Evolutionary conservation across 2,888 invertebrate genomes (phyloP), one percentile per base, ranked within the genome.

Genomic region (Torymus aiolomorphi): DNA sequence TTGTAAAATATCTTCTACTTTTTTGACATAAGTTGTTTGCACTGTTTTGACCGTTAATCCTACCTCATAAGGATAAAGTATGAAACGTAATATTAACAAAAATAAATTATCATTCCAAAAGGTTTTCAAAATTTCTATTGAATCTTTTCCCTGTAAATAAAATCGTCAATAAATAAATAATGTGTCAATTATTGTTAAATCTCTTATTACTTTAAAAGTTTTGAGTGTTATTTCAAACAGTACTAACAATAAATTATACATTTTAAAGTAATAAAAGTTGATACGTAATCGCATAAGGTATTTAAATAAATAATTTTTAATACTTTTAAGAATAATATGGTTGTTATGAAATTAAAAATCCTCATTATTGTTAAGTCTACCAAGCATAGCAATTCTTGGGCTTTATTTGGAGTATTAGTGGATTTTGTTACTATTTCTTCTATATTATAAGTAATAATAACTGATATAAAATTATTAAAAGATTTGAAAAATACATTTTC

Each of bases 11-110:
- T 82, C 86, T 70, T 85, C 83, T 3, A 91, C 80, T 2, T 86
- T 78, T 11, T 84, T 72, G 4, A 91, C 91, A 74, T 88, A 88
- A 71, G 88, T 88, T 5, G 91, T 86, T 83, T 66, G 51, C 12
- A 91, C 85, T 84, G 92, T 91, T 75, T 90, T 91, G 80, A 91
- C 86, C 83, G 92, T 91, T 82, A 93, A 92, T 42, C 92, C 91
- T 24, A 92, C 82, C 54, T 74, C 80, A 12, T 88, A 86, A 4
- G 93, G 92, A 62, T 90, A 86, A 57, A 92, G 86, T 56, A 88
- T 84, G 76, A 88, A 89, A 77, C 74, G 76, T 16, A 83, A 81
- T 14, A 91, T 84, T 69, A 92, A 81, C 51, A 10, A n/a, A 13
- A 14, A 52, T 1, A 81, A 51, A 49, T 79, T 54, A 11, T 73